Percentiles rank a stretch among this genome's conserved stretches.
These are phyloP conservation scores for Prenolepis imparis DNA, from an alignment of 2,888 invertebrate genomes.

Conservation along the genomic window DNA sequence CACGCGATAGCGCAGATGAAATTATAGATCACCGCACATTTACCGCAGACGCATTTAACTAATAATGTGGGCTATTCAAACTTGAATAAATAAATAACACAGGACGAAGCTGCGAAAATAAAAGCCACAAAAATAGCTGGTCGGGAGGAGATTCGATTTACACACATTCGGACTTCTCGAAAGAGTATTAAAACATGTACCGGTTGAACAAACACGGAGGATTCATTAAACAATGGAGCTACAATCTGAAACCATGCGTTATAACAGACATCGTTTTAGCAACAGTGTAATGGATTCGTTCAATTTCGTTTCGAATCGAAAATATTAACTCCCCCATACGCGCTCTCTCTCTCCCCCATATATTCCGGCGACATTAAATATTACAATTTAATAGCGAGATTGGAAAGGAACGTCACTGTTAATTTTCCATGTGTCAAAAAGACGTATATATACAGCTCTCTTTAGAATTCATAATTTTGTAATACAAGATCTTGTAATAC, in stretches of 20 bases:
- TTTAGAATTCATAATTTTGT: conserved; percentile 31
- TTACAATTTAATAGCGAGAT: conserved; percentile 46
- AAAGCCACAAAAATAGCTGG: conserved; percentile 13
- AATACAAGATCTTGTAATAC: background rate
- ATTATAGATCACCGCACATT: conserved; percentile 2
- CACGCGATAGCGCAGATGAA: background rate
- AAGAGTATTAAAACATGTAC: conserved; percentile 38
- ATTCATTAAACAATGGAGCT: conserved; percentile 52
- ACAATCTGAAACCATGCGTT: conserved; percentile 44
- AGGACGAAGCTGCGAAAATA: background rate
- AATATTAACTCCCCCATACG: conserved; percentile 42
- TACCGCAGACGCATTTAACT: conserved; percentile 21
- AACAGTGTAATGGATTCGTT: conserved; percentile 45
- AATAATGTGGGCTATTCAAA: conserved; percentile 22
- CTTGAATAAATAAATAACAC: conserved; percentile 9
- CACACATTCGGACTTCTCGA: background rate
- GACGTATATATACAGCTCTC: background rate
- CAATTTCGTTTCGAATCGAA: conserved; percentile 47
- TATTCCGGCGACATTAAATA: conserved; percentile 38
- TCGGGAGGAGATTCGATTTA: conserved; percentile 8
- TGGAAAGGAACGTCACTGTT: conserved; percentile 29
- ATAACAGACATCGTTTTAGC: conserved; percentile 24
- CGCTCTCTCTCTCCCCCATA: too few relatives aligned
- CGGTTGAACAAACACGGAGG: conserved; percentile 38
- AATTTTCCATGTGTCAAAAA: background rate